phyloP scores from a whole-genome alignment of 2,797 vertebrate genomes.

The Peromyscus eremicus region DNA sequence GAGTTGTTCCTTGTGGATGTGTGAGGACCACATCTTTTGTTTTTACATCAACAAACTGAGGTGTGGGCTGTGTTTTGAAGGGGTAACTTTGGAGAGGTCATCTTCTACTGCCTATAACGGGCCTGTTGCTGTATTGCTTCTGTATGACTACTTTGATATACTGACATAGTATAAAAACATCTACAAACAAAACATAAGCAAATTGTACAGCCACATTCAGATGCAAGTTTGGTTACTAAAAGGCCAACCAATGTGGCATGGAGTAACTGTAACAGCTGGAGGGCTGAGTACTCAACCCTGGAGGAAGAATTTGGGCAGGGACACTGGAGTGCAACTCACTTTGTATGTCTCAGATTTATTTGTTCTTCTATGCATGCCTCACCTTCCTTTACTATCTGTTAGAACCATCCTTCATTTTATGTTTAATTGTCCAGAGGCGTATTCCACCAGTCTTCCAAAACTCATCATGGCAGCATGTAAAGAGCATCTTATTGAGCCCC shows the following conservation, averaged over 20 bases:
- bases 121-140: not conserved
- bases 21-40: not conserved
- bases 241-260: not conserved
- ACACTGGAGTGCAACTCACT: rapidly evolving
- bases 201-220: not conserved
- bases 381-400: not conserved
- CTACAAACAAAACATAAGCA: not conserved
- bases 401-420: not conserved
- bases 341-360: not conserved
- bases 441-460: not conserved
- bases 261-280: not conserved
- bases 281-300: not conserved
- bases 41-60: not conserved
- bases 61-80: not conserved
- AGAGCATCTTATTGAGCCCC: not conserved
- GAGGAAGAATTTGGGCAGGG: not conserved
- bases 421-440: not conserved
- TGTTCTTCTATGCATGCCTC: not conserved
- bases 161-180: no score
- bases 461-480: not conserved
- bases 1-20: not conserved
- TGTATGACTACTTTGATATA: not conserved
- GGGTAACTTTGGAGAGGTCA: not conserved
- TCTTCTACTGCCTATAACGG: not conserved
- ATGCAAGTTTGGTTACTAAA: not conserved